Evolutionary conservation across 2,797 vertebrate genomes (phyloP).

Genomic region (Manis crassicaudata): DNA sequence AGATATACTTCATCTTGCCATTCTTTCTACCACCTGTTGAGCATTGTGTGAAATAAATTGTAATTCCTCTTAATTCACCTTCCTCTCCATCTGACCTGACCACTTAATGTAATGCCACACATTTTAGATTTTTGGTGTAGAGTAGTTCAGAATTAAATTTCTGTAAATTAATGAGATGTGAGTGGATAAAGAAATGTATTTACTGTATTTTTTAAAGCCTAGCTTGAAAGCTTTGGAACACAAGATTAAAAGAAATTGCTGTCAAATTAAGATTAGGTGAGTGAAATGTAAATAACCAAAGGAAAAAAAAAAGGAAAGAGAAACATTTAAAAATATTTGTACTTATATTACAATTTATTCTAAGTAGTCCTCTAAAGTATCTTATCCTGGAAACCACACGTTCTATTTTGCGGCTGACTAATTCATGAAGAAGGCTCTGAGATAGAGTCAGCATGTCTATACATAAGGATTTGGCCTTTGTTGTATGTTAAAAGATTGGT

Average conservation of each 20-base stretch:
- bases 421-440: not conserved
- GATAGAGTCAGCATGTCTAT: not conserved
- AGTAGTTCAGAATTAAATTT: not conserved
- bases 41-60: not conserved
- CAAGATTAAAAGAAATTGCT: not conserved
- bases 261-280: not conserved
- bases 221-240: not conserved
- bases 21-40: not conserved
- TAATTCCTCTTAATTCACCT: slow-evolving; percentile 10
- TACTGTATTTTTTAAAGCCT: not conserved
- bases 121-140: not conserved
- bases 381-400: not conserved
- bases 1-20: not conserved
- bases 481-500: not conserved
- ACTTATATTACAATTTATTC: not conserved
- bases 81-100: not conserved
- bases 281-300: not conserved
- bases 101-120: not conserved
- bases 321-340: not conserved
- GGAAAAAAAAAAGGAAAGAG: not conserved
- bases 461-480: not conserved
- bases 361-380: not conserved
- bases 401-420: not conserved
- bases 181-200: not conserved
- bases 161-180: not conserved